These are phyloP conservation scores for Piscicola geometra DNA, from an alignment of 2,888 invertebrate species.

Conservation along the genomic window DNA sequence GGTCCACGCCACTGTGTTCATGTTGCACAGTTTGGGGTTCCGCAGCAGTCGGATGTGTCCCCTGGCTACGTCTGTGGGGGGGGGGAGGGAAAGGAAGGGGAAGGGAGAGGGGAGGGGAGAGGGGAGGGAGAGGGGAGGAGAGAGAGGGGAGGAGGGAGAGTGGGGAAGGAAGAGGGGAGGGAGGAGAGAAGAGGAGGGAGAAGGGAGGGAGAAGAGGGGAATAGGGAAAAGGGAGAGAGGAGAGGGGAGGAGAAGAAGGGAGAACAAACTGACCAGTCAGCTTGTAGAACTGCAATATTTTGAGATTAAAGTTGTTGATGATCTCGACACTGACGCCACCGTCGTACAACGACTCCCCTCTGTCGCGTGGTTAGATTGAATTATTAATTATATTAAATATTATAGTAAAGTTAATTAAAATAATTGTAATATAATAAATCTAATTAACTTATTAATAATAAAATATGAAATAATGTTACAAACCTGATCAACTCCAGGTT, in stretches of 20 bases:
- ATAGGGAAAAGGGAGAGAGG: not conserved
- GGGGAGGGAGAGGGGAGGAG: not conserved
- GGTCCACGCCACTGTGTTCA: not conserved
- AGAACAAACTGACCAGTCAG: not conserved
- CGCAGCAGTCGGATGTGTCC: not conserved
- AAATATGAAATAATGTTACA: too few species aligned
- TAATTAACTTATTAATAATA: too few species aligned
- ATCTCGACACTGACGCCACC: not conserved
- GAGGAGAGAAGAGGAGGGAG: not conserved
- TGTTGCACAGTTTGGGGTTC: not conserved
- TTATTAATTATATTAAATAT: too few species aligned
- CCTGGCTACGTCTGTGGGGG: not conserved
- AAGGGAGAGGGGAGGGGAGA: not conserved
- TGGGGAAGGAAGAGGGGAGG: too few species aligned
- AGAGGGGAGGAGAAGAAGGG: too few species aligned
- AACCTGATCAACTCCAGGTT: too few species aligned
- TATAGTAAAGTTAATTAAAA: too few species aligned
- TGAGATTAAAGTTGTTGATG: not conserved
- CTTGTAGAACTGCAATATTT: not conserved
- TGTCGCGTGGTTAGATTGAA: not conserved
- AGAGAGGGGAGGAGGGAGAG: not conserved
- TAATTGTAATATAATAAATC: too few species aligned
- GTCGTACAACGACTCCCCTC: not conserved
- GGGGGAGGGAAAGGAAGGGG: not conserved
- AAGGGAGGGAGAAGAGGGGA: not conserved